Conservation (phyloP, 2,797 vertebrate species). For the Paedocypris micromegethes region DNA sequence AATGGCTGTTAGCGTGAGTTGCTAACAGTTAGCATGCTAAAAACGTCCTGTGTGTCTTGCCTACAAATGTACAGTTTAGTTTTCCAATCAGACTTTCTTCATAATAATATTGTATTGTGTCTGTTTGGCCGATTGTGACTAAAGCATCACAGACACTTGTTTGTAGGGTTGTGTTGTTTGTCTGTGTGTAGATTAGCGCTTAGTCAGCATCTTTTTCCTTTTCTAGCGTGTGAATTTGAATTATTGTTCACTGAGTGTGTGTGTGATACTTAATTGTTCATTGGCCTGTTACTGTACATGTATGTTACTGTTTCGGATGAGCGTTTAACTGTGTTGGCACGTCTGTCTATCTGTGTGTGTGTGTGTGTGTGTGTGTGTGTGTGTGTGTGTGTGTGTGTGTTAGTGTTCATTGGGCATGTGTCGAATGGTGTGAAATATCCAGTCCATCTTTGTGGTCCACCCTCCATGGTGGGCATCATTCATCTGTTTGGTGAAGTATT, state of each 20-base stretch:
- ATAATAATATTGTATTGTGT: no score
- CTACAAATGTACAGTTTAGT: no score
- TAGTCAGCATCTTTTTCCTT: no score
- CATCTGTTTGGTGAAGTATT: slow-evolving; percentile 78
- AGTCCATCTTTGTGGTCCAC: slow-evolving; percentile 80
- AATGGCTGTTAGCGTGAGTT: no score
- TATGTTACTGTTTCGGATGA: not conserved
- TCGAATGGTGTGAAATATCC: slow-evolving; percentile 77
- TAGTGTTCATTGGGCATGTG: slow-evolving; percentile 66
- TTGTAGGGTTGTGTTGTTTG: no score
- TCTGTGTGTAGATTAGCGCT: not conserved
- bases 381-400: slow-evolving; percentile 18
- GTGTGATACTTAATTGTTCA: not conserved
- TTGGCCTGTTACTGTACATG: not conserved
- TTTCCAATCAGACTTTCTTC: no score
- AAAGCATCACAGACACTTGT: no score
- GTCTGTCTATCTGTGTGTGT: not conserved
- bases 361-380: not conserved
- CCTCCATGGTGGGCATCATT: slow-evolving; percentile 75
- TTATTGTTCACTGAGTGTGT: slow-evolving; percentile 2
- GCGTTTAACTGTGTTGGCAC: slow-evolving; percentile 1
- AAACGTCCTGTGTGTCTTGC: no score
- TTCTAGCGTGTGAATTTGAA: no score
- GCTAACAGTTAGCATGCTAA: no score
- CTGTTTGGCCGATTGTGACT: no score